phyloP scores from a whole-genome alignment of 2,797 vertebrate genomes.

The Alauda arvensis region DNA sequence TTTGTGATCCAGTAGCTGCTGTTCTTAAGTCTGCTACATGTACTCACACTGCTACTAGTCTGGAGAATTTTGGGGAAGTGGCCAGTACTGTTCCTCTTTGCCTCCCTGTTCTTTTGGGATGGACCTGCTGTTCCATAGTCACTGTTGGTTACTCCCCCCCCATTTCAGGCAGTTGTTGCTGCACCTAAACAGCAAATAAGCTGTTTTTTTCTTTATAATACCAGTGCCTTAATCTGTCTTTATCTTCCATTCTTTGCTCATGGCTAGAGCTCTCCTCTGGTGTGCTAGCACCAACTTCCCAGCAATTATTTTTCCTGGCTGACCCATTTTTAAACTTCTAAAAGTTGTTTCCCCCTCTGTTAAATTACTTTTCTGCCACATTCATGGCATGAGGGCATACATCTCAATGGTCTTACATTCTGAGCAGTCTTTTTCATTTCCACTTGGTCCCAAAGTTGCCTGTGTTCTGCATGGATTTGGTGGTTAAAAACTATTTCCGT shows the following conservation, averaged over 20 bases:
- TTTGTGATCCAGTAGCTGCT: neutral
- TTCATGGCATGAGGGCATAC: constrained; percentile 6
- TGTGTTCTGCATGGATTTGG: constrained; percentile 8
- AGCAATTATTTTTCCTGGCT: constrained; percentile 22
- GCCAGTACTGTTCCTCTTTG: neutral
- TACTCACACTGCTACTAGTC: neutral
- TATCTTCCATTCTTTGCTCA: neutral
- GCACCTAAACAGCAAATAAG: neutral
- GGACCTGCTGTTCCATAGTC: neutral
- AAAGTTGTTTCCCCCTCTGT: neutral
- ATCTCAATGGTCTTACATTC: constrained; percentile 31
- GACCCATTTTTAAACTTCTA: constrained; percentile 47
- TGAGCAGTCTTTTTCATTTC: constrained; percentile 8
- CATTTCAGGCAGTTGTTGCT: neutral
- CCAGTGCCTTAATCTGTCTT: neutral
- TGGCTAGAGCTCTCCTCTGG: neutral
- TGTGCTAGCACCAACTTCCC: neutral
- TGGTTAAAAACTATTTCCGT: constrained; percentile 33
- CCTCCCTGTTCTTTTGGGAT: neutral
- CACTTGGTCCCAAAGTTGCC: constrained; percentile 44
- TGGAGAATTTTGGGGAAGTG: neutral
- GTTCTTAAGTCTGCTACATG: neutral
- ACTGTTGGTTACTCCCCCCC: neutral
- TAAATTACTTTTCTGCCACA: neutral
- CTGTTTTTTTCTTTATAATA: neutral